Evolutionary conservation across 1,140 invertebrate genomes (phyloP), one percentile per base, ranked within the genome.

Genomic region (Drosophila nigrodunni): DNA sequence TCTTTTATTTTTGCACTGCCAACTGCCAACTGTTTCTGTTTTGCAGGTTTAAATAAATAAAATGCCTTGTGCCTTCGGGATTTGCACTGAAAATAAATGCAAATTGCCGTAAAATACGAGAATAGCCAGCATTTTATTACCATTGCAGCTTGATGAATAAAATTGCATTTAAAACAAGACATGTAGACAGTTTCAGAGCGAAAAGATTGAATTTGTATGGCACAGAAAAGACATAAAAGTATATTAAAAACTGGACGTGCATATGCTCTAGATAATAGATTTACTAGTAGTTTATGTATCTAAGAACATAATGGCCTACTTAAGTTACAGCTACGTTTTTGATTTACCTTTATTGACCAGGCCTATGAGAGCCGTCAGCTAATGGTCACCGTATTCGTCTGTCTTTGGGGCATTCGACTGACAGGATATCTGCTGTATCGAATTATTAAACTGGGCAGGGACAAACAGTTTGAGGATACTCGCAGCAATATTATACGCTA

Each of bases 401-500:
- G 96, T 77, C 85, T 97, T 0, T 98, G 97, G 97, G 97, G 97
- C 9, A 92, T 95, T 0, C 93, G 97, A 44, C 94, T 98, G 1
- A 97, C 97, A 2, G 95, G 95, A 9, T 98, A 98, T 92, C 94
- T 98, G 1, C 93, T 98, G 3, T 98, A 97, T 92, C 94, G 97
- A 72, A 97, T 98, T 69, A 94, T 98, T 34, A 97, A 97, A 93
- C 96, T 98, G 76, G 97, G 97, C 11, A 94, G 97, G 82, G 97
- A 98, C 92, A 97, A 97, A 77, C 95, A 97, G 80, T 98, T 98
- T 91, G 97, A 98, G 87, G 97, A 98, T 93, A 96, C 96, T 69
- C 95, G 96, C 68, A 96, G 96, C 72, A 98, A 97, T 86, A 95
- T 96, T 5, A 95, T 98, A 34, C 94, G 96, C 76, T 98, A 97